These are phyloP conservation scores for Asteroscopus sphinx DNA, from an alignment of 2,888 invertebrate genomes.

Conservation along the genomic window DNA sequence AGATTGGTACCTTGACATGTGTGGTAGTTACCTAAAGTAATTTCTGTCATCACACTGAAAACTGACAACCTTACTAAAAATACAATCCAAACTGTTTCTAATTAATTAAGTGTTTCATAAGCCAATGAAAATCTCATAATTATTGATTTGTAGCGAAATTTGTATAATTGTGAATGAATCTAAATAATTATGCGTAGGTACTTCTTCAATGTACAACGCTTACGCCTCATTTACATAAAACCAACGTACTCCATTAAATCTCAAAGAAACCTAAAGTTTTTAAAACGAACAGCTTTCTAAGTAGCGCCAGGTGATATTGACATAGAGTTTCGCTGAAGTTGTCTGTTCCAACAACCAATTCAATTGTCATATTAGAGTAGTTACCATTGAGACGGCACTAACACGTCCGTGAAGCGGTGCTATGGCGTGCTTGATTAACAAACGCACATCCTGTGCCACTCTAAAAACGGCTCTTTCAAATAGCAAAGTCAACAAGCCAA, in stretches of 20 bases:
- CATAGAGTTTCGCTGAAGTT: conserved; percentile 9
- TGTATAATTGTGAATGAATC: too few relatives aligned
- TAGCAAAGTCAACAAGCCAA: conserved; percentile 80
- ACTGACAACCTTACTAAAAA: too few relatives aligned
- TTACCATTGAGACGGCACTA: conserved; percentile 19
- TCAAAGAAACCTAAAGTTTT: too few relatives aligned
- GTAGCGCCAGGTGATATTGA: background rate
- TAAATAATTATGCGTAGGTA: background rate
- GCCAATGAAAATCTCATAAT: too few relatives aligned
- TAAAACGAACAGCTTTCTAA: too few relatives aligned
- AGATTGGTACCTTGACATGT: background rate
- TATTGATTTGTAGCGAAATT: too few relatives aligned
- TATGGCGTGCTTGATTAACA: conserved; percentile 67
- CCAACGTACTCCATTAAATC: too few relatives aligned
- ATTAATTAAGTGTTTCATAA: too few relatives aligned
- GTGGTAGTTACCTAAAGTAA: background rate
- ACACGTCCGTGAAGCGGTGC: conserved; percentile 52
- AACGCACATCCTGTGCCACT: conserved; percentile 70
- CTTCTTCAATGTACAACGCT: too few relatives aligned
- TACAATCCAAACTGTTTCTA: too few relatives aligned
- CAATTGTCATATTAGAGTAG: conserved; percentile 23
- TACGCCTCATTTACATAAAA: too few relatives aligned
- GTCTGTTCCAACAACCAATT: conserved; percentile 13
- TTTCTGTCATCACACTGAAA: background rate
- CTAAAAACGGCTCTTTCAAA: conserved; percentile 70